A percentile compares a stretch with the other conserved stretches of the same genome.
These are phyloP conservation scores for Aspidoscelis tigris DNA, from an alignment of 2,113 vertebrate genomes.

Conservation along the genomic window DNA sequence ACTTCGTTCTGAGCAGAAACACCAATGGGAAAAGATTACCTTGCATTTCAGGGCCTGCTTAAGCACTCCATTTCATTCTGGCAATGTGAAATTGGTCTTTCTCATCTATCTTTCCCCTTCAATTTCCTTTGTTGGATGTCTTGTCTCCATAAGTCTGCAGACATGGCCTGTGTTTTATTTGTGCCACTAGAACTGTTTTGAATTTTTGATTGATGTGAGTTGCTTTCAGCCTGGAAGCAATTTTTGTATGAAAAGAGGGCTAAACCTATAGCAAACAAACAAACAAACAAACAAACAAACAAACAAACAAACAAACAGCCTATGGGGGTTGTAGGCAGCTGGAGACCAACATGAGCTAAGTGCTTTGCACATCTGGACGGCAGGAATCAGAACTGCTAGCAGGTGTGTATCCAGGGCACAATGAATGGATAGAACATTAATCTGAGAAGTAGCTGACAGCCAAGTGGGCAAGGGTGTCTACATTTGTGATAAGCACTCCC, in stretches of 20 bases:
- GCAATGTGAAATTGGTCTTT: not conserved
- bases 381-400: not conserved
- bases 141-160: not conserved
- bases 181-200: conserved; percentile 9
- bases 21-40: not conserved
- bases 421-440: not conserved
- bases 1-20: not conserved
- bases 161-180: conserved; percentile 5
- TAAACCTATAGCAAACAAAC: not conserved
- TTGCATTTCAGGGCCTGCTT: not conserved
- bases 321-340: not conserved
- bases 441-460: not conserved
- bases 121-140: not conserved
- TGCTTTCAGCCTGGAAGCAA: not conserved
- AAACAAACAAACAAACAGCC: not conserved
- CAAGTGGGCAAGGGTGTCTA: not conserved
- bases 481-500: not conserved
- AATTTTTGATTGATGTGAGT: not conserved
- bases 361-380: not conserved
- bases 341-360: not conserved
- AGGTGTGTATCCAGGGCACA: not conserved
- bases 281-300: not conserved
- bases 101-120: not conserved
- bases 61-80: not conserved
- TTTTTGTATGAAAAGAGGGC: not conserved